These are phyloP conservation scores for Gari tellinella DNA, from an alignment of 2,888 invertebrate species.

Conservation along the genomic window DNA sequence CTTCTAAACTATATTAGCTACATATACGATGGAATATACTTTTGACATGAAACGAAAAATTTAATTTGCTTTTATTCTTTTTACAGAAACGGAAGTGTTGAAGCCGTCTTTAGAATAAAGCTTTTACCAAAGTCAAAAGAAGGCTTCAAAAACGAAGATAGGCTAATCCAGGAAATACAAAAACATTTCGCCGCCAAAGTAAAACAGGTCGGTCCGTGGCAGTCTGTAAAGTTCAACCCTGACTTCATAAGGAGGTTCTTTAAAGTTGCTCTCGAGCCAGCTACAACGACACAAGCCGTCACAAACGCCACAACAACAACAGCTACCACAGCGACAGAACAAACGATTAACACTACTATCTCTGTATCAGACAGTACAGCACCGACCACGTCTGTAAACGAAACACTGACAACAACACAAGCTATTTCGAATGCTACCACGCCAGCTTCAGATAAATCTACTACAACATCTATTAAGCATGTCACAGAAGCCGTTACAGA, in stretches of 20 bases:
- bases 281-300: background rate
- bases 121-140: slow-evolving; percentile 28
- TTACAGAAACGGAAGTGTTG: slow-evolving; percentile 56
- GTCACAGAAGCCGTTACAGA: no score
- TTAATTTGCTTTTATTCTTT: background rate
- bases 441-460: background rate
- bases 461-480: no score
- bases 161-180: slow-evolving; percentile 29
- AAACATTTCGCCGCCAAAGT: slow-evolving; percentile 40
- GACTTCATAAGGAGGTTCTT: slow-evolving; percentile 26
- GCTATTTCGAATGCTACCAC: background rate
- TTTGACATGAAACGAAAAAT: background rate
- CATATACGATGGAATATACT: background rate
- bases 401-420: background rate
- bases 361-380: background rate
- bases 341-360: background rate
- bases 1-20: no score
- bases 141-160: slow-evolving; percentile 24
- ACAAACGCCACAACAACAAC: slow-evolving; percentile 1
- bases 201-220: slow-evolving; percentile 47
- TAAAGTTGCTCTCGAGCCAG: background rate
- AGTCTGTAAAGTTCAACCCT: slow-evolving; percentile 35
- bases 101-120: slow-evolving; percentile 41
- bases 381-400: background rate
- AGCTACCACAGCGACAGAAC: background rate